Evolutionary conservation across 2,113 vertebrate species (phyloP), one percentile per base, ranked within the genome.

Genomic region (Nothobranchius furzeri): DNA sequence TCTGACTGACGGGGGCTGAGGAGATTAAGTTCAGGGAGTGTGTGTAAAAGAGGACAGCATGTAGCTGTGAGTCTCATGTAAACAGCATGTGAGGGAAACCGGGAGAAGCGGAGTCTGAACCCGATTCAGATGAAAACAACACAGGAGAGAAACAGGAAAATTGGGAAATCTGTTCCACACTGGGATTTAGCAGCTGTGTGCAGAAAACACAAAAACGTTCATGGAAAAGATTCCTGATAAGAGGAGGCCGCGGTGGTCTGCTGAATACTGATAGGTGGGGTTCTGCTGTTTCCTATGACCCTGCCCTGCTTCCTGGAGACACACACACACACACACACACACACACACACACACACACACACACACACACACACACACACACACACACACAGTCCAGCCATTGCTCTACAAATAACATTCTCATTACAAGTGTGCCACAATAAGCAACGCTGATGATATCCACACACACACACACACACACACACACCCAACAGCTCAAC

Each of bases 201-300:
- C 45, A 54, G 42, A 40, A 40, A 40, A 24, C 35, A 59, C 35
- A 30, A 47, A 61, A 43, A 48, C 72, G 54, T 46, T 47, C 65
- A 47, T 60, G 75, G 75, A 85, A 82, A 85, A 42, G 60, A 76
- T 47, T 80, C 73, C 78, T 85, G 88, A 87, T 89, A 87, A 84
- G 69, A 73, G 42, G 30, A 81, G 65, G 54, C 81, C 30, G 47
- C 12, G 69, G 55, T 54, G 73, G 65, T 74, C 82, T 87, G 87
- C 51, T 70, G 73, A 65, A 76, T 73, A 59, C 73, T 82, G 87
- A 90, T 88, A 90, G 68, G 67, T 75, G 17, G 75, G 54, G 59
- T 45, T 59, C 10, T 37, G 54, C 9, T 37, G 37, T 15, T 78
- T 84, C 70, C 75, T 79, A 43, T 85, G 79, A 81, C 73, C 81